These are phyloP conservation scores for Linurgus olivaceus DNA, from an alignment of 2,797 vertebrate genomes.

Conservation along the genomic window DNA sequence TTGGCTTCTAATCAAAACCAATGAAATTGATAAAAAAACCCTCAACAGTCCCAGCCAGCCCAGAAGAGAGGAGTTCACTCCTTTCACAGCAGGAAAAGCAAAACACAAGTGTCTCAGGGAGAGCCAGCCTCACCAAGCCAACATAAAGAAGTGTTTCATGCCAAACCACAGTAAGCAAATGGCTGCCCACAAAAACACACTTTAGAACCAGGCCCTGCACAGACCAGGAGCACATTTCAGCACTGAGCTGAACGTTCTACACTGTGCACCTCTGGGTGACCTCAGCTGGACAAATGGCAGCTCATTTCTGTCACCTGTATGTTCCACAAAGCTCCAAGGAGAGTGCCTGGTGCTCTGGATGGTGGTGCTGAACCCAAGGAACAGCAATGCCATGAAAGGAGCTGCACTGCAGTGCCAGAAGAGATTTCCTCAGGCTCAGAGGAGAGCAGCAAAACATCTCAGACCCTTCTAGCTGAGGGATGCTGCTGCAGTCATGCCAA, in stretches of 20 bases:
- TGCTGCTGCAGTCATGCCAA: neutral
- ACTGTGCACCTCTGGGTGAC: neutral
- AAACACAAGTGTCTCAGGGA: neutral
- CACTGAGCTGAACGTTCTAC: neutral
- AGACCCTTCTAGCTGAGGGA: neutral
- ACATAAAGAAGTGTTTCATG: neutral
- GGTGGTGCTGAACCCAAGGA: neutral
- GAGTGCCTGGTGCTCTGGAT: accelerated
- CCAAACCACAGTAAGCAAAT: neutral
- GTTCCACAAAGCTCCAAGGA: neutral
- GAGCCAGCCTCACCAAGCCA: neutral
- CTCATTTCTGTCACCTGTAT: neutral
- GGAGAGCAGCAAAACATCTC: neutral
- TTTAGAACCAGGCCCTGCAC: neutral
- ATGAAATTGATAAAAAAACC: neutral
- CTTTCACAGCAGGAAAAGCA: neutral
- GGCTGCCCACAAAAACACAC: neutral
- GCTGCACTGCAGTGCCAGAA: neutral
- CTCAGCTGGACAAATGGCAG: neutral
- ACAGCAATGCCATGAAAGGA: neutral
- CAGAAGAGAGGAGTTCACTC: neutral
- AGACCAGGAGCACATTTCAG: neutral
- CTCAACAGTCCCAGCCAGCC: neutral
- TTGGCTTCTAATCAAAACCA: neutral
- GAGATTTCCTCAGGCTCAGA: neutral